A percentile compares a stretch with the other conserved stretches of the same genome.
These are phyloP conservation scores for Molossus alvarezi DNA, from an alignment of 2,797 vertebrate species.

Conservation along the genomic window DNA sequence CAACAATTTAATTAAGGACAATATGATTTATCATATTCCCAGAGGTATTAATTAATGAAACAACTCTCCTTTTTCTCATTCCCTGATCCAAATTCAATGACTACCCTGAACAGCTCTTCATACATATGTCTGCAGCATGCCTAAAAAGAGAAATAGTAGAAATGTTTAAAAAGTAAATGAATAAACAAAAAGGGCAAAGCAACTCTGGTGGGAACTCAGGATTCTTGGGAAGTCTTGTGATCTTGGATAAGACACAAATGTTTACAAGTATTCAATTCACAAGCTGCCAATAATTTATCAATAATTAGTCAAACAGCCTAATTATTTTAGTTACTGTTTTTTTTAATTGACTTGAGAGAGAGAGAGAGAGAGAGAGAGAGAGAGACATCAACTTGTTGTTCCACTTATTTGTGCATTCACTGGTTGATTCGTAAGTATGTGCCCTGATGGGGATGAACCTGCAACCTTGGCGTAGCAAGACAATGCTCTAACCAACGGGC, in stretches of 20 bases:
- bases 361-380: not conserved
- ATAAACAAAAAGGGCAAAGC: not conserved
- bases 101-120: not conserved
- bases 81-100: slow-evolving; percentile 8
- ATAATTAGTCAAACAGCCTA: not conserved
- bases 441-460: not conserved
- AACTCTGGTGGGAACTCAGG: not conserved
- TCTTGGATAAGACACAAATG: not conserved
- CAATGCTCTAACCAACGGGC: not conserved
- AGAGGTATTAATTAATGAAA: slow-evolving; percentile 19
- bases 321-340: not conserved
- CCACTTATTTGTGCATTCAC: not conserved
- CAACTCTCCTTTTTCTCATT: not conserved
- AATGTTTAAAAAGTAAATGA: not conserved
- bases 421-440: not conserved
- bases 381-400: not conserved
- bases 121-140: not conserved
- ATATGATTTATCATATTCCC: not conserved
- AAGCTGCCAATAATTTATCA: not conserved
- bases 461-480: not conserved
- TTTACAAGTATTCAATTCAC: not conserved
- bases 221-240: not conserved
- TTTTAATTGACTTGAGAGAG: not conserved
- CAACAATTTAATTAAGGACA: not conserved
- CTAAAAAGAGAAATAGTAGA: slow-evolving; percentile 28